A percentile compares a stretch with the other conserved stretches of the same genome.
These are phyloP conservation scores for Leptura quadrifasciata DNA, from an alignment of 2,888 invertebrate genomes.

Conservation along the genomic window DNA sequence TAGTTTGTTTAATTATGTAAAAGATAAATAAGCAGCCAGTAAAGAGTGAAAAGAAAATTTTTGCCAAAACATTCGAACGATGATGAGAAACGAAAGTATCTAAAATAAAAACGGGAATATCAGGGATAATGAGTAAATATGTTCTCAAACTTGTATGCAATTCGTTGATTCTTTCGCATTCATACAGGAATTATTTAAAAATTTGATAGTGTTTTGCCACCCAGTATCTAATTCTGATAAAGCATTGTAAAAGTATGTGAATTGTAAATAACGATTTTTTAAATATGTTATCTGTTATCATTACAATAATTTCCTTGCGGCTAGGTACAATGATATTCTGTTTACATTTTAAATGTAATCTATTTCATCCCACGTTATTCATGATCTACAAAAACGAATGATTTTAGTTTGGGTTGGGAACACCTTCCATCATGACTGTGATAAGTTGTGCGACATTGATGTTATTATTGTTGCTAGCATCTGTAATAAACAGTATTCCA, in stretches of 20 bases:
- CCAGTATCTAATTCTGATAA: not conserved
- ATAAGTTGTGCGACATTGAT: not conserved
- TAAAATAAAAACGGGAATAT: no score
- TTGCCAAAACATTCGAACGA: no score
- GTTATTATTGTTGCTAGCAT: slow-evolving; percentile 7
- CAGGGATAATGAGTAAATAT: no score
- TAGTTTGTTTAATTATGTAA: no score
- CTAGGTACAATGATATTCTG: not conserved
- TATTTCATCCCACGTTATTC: not conserved
- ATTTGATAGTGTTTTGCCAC: no score
- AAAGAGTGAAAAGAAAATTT: no score
- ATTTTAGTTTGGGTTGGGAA: not conserved
- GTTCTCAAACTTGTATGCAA: no score
- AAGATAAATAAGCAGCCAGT: no score
- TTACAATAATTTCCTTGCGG: not conserved
- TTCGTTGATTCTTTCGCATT: no score
- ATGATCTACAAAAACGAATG: not conserved
- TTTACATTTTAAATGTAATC: not conserved
- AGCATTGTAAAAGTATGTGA: not conserved
- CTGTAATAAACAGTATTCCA: not conserved
- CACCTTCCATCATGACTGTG: not conserved
- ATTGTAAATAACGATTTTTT: not conserved
- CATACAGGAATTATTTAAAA: no score
- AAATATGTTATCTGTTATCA: not conserved
- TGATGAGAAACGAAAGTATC: no score